Conservation (phyloP, 2,797 vertebrate species). For the Holocentrus rufus region DNA sequence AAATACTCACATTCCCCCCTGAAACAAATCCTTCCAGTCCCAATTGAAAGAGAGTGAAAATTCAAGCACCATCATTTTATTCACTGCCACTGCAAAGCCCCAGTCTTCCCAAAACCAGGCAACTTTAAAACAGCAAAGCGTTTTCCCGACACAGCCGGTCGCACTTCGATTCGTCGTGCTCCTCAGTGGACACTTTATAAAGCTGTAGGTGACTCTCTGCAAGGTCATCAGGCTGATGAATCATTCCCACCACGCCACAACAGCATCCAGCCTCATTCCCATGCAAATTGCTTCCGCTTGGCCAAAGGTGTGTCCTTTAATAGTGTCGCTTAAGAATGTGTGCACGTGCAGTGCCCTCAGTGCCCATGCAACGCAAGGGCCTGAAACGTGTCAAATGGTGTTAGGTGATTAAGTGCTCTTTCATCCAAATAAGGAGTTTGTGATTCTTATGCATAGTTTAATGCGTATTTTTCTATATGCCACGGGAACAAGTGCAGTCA, state of each 20-base stretch:
- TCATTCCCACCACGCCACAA: conserved; percentile 56
- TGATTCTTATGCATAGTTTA: background rate
- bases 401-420: background rate
- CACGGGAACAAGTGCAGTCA: background rate
- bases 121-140: conserved; percentile 38
- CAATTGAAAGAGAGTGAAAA: conserved; percentile 26
- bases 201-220: conserved; percentile 64
- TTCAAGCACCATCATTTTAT: conserved; percentile 19
- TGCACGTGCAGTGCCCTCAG: conserved; percentile 14
- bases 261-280: conserved; percentile 69
- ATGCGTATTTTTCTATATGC: background rate
- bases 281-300: conserved; percentile 75
- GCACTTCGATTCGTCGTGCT: conserved; percentile 6
- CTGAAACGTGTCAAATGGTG: conserved; percentile 19
- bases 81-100: background rate
- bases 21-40: conserved; percentile 7
- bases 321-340: conserved; percentile 48
- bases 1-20: background rate
- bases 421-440: conserved; percentile 4
- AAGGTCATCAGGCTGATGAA: conserved; percentile 74
- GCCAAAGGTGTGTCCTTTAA: conserved; percentile 65
- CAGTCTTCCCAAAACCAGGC: conserved; percentile 16
- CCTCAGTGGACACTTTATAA: conserved; percentile 32
- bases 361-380: background rate
- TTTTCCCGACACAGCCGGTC: conserved; percentile 20